Conservation (phyloP, 2,888 invertebrate genomes). For the Brachyptera putata region DNA sequence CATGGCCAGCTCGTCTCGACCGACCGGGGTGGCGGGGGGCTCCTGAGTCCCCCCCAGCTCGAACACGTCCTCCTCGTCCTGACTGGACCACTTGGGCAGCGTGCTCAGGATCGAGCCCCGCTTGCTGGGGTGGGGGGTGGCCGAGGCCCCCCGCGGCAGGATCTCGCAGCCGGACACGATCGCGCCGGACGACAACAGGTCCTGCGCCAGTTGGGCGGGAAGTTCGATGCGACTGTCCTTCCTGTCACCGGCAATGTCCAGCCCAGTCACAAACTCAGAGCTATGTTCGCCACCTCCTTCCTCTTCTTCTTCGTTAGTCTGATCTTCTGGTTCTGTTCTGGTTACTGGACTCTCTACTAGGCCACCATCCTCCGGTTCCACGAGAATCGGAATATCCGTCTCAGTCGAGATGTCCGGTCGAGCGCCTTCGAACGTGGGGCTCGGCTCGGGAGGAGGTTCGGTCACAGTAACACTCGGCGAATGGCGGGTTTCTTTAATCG, state of each 20-base stretch:
- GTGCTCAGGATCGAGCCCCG: constrained; percentile 28
- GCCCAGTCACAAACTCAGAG: not conserved
- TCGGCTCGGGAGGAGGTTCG: not conserved
- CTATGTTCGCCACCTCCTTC: not conserved
- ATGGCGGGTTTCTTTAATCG: no score
- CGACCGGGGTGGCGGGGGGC: constrained; percentile 72
- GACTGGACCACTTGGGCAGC: constrained; percentile 31
- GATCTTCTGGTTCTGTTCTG: not conserved
- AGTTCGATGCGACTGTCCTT: not conserved
- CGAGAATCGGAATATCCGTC: no score
- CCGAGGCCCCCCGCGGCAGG: constrained; percentile 18
- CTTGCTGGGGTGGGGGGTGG: constrained; percentile 32
- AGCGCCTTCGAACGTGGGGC: not conserved
- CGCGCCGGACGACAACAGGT: constrained; percentile 7
- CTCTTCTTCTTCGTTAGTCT: not conserved
- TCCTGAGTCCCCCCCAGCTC: constrained; percentile 52
- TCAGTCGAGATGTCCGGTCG: not conserved
- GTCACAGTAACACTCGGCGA: not conserved
- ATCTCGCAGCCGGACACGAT: constrained; percentile 14
- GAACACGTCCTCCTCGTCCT: constrained; percentile 38
- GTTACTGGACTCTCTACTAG: not conserved
- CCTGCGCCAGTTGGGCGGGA: not conserved
- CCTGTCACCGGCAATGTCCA: not conserved
- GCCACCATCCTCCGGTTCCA: no score
- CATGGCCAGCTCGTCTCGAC: constrained; percentile 71